phyloP scores from a whole-genome alignment of 2,113 vertebrate genomes.

The Oncorhynchus kisutch region DNA sequence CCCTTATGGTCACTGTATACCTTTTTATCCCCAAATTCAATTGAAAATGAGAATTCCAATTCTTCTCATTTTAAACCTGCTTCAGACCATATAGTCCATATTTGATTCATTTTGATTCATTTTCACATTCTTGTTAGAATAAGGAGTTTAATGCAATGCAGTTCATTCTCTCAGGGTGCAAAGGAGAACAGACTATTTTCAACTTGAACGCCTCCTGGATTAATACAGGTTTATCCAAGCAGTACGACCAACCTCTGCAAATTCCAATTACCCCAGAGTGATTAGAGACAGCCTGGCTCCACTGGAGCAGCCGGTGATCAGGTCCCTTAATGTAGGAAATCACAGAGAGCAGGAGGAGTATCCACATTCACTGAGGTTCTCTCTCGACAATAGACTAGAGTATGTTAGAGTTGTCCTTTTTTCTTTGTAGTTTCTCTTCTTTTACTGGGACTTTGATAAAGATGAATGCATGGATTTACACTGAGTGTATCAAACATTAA shows the following conservation, averaged over 20 bases:
- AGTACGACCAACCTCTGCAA: not conserved
- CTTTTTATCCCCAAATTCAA: too few relatives aligned
- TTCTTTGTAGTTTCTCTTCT: too few relatives aligned
- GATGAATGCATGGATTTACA: too few relatives aligned
- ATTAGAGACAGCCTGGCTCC: not conserved
- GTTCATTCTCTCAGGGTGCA: not conserved
- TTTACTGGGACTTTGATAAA: too few relatives aligned
- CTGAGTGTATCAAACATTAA: too few relatives aligned
- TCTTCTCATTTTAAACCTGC: too few relatives aligned
- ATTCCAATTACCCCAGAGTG: constrained; percentile 12
- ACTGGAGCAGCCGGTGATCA: constrained; percentile 7
- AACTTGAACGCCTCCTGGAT: constrained; percentile 3
- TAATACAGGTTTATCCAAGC: constrained; percentile 10
- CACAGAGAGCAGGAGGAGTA: constrained; percentile 5
- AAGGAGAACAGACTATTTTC: not conserved
- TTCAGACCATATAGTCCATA: not conserved
- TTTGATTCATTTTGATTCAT: not conserved
- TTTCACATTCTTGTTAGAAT: not conserved
- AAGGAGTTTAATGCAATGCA: not conserved
- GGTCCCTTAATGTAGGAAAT: constrained; percentile 1
- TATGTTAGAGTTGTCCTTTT: too few relatives aligned
- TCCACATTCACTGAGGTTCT: not conserved
- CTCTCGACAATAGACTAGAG: too few relatives aligned
- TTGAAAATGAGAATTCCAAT: too few relatives aligned
- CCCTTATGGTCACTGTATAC: not conserved